These are phyloP conservation scores for Dryococelus australis DNA, from an alignment of 2,888 invertebrate species.

Conservation along the genomic window DNA sequence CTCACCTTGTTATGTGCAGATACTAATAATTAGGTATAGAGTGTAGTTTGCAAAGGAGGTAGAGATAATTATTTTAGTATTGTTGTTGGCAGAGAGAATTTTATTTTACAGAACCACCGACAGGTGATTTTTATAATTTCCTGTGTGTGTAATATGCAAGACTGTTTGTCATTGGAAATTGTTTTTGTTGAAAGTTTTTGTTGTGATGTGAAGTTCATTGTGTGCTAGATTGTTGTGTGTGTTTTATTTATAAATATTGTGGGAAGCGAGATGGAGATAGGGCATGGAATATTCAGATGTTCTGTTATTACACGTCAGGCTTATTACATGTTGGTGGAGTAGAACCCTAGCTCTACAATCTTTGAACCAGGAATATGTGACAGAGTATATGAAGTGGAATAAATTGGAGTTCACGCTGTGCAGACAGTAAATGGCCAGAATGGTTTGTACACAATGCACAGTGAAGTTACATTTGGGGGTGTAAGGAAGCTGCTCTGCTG, in stretches of 20 bases:
- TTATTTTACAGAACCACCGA: neutral
- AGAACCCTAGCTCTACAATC: no score
- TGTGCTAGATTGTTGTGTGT: neutral
- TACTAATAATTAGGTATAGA: neutral
- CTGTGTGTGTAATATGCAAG: neutral
- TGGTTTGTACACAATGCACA: no score
- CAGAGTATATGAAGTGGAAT: no score
- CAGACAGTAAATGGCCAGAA: no score
- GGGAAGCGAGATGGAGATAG: neutral
- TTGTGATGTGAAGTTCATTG: neutral
- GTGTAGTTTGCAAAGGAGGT: neutral
- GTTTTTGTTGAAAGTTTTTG: neutral
- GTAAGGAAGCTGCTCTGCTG: no score
- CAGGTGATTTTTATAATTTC: neutral
- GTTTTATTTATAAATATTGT: neutral
- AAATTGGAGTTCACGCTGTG: no score
- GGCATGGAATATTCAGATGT: neutral
- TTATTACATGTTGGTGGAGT: no score
- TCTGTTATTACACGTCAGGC: neutral
- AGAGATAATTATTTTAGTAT: neutral
- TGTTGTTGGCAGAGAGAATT: neutral
- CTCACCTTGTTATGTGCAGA: neutral
- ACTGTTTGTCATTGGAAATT: neutral
- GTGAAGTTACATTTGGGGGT: no score
- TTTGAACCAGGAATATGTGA: no score